Evolutionary conservation across 2,113 vertebrate species (phyloP), one percentile per base, ranked within the genome.

Genomic region (Neogale vison): DNA sequence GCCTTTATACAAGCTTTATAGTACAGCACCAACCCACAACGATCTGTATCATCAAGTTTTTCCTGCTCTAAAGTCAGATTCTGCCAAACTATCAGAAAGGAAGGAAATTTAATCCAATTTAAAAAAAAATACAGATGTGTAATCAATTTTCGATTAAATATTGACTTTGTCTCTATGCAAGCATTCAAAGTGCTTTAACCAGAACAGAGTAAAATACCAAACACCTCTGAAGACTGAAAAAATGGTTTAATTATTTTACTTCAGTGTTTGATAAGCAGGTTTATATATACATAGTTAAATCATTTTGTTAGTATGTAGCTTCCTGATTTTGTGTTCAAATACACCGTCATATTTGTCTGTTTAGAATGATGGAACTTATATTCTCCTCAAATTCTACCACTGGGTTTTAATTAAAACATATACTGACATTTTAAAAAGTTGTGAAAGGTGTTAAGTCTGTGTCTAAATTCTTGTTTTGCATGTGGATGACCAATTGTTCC

Each of bases 1-100:
- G 97, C 99, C 74, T 47, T 98, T 99, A 97, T 99, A 99, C 26
- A 99, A 99, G 97, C 99, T 99, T 97, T 99, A 99, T 97, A 99
- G 99, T 18, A 99, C 99, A 6, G 99, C 99, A 0, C 99, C 99
- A 71, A 99, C 99, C 1, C 99, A 99, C 99, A 97, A 99, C 95
- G 99, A 99, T 96, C 98, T 99, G 97, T 99, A 99, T 77, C 99
- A 99, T 63, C 99, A 99, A 55, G 99, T 99, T 65, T 99, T 99
- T 98, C 99, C 99, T 0, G 98, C 99, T 10, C 99, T 98, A 59
- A 98, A 98, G 42, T 77, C 96, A 5, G 99, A 99, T 15, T 77
- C 74, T 77, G 45, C 74, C 45, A 89, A 96, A 36, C 59, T 45
- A 42, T 0, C 97, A 0, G 97, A 98, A 21, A 97, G 95, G 90